Evolutionary conservation across 37 sponge, comb jelly and placozoan genomes (phyloP).

Genomic region (Axinella damicornis): DNA sequence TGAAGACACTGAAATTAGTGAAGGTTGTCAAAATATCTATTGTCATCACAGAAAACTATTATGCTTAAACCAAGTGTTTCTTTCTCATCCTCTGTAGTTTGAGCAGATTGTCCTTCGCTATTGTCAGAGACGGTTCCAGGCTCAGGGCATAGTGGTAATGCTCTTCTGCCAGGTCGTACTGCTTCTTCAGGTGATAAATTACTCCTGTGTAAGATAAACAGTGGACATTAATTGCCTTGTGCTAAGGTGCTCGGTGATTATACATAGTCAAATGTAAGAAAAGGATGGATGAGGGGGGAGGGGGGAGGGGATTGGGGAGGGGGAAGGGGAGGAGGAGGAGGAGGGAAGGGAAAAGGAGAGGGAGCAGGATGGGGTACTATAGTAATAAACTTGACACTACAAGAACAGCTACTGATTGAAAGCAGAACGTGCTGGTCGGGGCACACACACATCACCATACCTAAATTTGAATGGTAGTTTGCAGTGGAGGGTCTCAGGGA

Average conservation of each 20-base stretch:
- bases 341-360: too few species aligned
- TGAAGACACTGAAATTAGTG: too few species aligned
- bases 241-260: neutral
- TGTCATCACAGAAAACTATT: too few species aligned
- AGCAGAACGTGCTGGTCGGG: too few species aligned
- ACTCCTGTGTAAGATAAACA: constrained; percentile 43
- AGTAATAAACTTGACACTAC: too few species aligned
- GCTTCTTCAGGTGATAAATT: constrained; percentile 53
- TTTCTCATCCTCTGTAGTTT: constrained; percentile 14
- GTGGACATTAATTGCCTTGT: neutral
- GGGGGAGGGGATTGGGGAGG: too few species aligned
- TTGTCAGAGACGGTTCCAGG: constrained; percentile 16
- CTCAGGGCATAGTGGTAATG: constrained; percentile 35
- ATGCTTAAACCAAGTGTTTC: neutral
- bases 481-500: constrained; percentile 28
- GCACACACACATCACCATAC: constrained; percentile 41
- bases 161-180: constrained; percentile 46
- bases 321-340: too few species aligned
- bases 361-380: too few species aligned
- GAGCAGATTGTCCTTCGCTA: constrained; percentile 51
- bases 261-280: too few species aligned
- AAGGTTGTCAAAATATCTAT: too few species aligned
- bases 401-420: too few species aligned
- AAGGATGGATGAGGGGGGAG: too few species aligned
- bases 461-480: constrained; percentile 72